Conservation (phyloP, 1,140 invertebrate species). For the Thaumatotibia leucotreta region DNA sequence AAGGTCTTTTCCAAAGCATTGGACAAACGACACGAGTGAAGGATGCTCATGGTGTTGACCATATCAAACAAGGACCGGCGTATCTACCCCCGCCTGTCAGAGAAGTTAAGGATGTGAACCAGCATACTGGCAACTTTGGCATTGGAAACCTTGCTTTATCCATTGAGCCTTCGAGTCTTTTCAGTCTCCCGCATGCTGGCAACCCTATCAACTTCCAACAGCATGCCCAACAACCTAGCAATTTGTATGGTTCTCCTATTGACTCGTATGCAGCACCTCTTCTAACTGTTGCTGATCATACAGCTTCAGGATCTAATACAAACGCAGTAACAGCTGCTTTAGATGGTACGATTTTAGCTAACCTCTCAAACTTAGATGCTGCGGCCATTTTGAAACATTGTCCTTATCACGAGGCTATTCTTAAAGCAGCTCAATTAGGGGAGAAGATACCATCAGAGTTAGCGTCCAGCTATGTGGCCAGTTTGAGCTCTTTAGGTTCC, state of each 20-base stretch:
- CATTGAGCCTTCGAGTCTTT: conserved; percentile 70
- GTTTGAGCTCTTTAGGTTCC: conserved; percentile 57
- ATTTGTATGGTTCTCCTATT: conserved; percentile 65
- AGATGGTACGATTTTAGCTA: conserved; percentile 63
- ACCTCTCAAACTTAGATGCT: conserved; percentile 62
- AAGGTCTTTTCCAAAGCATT: conserved; percentile 80
- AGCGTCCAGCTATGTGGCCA: conserved; percentile 63
- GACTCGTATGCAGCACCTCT: conserved; percentile 76
- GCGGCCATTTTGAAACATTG: conserved; percentile 74
- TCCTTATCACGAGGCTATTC: conserved; percentile 72
- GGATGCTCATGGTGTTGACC: conserved; percentile 64
- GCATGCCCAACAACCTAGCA: conserved; percentile 32
- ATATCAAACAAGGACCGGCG: conserved; percentile 67
- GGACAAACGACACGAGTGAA: conserved; percentile 77
- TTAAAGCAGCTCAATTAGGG: conserved; percentile 63
- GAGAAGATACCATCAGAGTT: conserved; percentile 64
- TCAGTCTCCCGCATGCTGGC: conserved; percentile 67
- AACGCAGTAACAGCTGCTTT: conserved; percentile 60
- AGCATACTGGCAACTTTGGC: conserved; percentile 39
- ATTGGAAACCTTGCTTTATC: conserved; percentile 49
- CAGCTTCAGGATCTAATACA: conserved; percentile 60
- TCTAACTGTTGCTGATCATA: conserved; percentile 67
- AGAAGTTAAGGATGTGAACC: conserved; percentile 65
- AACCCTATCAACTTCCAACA: conserved; percentile 61
- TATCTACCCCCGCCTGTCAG: conserved; percentile 82